phyloP scores from a whole-genome alignment of 2,888 invertebrate genomes.

The Sesia apiformis region DNA sequence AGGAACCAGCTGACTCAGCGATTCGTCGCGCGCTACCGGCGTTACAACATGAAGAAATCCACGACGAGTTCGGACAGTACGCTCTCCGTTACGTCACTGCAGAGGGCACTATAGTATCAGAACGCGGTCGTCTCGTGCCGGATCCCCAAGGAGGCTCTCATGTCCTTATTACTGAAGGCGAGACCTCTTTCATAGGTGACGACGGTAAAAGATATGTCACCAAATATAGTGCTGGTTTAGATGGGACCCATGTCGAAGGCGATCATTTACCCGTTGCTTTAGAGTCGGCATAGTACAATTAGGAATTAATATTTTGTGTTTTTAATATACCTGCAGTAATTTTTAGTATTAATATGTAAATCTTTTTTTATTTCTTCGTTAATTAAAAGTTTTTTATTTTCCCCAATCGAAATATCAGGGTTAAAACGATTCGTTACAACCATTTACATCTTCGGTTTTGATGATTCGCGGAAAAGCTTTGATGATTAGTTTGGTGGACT shows the following conservation, averaged over 20 bases:
- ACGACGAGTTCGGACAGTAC: conserved; percentile 38
- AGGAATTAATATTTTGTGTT: too few relatives aligned
- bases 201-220: conserved; percentile 44
- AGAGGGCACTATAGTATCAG: conserved; percentile 37
- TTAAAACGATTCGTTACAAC: too few relatives aligned
- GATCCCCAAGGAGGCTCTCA: conserved; percentile 22
- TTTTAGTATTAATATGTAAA: too few relatives aligned
- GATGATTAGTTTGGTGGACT: neutral
- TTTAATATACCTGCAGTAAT: neutral
- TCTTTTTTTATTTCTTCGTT: too few relatives aligned
- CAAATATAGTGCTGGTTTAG: conserved; percentile 37
- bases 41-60: conserved; percentile 32
- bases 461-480: neutral
- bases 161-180: conserved; percentile 38
- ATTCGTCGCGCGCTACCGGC: conserved; percentile 24
- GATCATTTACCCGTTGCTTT: conserved; percentile 21
- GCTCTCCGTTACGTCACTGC: conserved; percentile 41
- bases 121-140: conserved; percentile 38
- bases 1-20: neutral
- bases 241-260: conserved; percentile 33
- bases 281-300: conserved; percentile 14
- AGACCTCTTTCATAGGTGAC: conserved; percentile 35
- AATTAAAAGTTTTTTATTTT: too few relatives aligned
- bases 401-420: too few relatives aligned
- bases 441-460: neutral